These are phyloP conservation scores for Falcunculus frontatus DNA, from an alignment of 2,113 vertebrate species.

Conservation along the genomic window DNA sequence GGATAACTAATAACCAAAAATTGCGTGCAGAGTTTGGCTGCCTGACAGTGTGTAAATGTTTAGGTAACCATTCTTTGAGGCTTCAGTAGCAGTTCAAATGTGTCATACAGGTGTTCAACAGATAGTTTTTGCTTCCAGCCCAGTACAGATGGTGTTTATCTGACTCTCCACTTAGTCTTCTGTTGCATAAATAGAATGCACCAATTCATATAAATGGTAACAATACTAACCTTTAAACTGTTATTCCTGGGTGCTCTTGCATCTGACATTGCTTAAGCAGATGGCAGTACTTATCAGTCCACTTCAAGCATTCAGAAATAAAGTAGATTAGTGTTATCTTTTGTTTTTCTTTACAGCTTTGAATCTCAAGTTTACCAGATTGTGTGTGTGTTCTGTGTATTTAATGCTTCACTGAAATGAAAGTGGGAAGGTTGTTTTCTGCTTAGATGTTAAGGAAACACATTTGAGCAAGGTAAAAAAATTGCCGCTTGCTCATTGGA, in stretches of 20 bases:
- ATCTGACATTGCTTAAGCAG: not conserved
- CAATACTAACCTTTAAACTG: not conserved
- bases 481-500: not conserved
- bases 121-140: not conserved
- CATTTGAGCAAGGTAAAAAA: not conserved
- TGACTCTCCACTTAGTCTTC: not conserved
- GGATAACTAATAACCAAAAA: not conserved
- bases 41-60: not conserved
- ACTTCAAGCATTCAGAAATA: not conserved
- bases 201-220: not conserved
- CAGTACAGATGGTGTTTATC: not conserved
- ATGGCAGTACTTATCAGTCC: not conserved
- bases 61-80: not conserved
- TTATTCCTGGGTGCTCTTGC: not conserved
- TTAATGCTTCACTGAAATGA: not conserved
- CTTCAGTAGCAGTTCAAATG: not conserved
- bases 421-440: not conserved
- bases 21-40: not conserved
- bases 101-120: not conserved
- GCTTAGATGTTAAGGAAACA: not conserved
- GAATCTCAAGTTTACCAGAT: not conserved
- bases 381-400: not conserved
- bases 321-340: not conserved
- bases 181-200: not conserved
- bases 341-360: not conserved